Base-by-base conservation (phyloP, 2,797 vertebrate genomes). In the Sebastes ruberrimus region DNA sequence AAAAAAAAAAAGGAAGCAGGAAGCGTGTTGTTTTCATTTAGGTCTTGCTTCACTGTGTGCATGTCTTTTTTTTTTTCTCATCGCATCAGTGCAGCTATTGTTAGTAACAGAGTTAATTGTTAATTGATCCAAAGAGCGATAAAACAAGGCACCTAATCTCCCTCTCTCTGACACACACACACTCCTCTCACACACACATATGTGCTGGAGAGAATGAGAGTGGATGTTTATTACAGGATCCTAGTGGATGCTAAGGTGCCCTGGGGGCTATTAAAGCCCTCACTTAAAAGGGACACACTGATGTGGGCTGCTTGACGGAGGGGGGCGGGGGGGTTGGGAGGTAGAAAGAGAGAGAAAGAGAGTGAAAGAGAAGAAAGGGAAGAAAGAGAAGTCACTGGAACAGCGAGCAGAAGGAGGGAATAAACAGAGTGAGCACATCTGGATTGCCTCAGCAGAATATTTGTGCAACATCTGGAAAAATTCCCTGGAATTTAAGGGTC, bases 401-500 rank as follows among this genome's bases (percentile, higher is more conserved):
- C 82, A 16, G 77, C 11, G 62, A 85, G 87, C 81, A 82, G 83
- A 86, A 90, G 80, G 85, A 88, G 80, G 87, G 89, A 84, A 85
- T 85, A 92, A 92, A 91, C 84, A 82, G 81, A 82, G 84, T 72
- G 88, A 87, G 91, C 92, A 95, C 95, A 96, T 96, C 96, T 96
- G 95, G 95, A 95, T 94, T 81, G 90, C 89, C 93, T 95, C 94
- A 95, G 87, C 81, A 86, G 93, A 94, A 92, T 94, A 94, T 95
- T 95, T 95, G 89, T 78, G 88, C 88, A 95, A 95, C 95, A 95
- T 96, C 95, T 96, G 95, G 94, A 95, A 94, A 94, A 94, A 94
- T 95, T 92, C 91, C 84, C 90, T 92, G 93, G 95, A 95, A 96
- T 95, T 96, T 94, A 91, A 95, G 90, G 92, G 92, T 94, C 91